These are phyloP conservation scores for Hyla sarda DNA, from an alignment of 2,113 vertebrate genomes.

Conservation along the genomic window DNA sequence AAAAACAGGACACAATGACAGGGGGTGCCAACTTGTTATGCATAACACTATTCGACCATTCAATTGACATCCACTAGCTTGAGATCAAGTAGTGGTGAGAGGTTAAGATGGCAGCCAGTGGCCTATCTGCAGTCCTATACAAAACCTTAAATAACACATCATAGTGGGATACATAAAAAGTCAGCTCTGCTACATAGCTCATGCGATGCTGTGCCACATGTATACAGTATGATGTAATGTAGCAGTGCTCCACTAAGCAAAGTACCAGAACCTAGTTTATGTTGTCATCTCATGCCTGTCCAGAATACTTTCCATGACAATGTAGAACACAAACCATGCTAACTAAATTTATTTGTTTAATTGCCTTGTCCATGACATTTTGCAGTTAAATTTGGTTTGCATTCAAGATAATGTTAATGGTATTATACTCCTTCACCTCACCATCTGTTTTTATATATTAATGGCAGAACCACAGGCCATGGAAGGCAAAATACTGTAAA, in stretches of 20 bases:
- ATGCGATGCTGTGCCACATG: too few relatives aligned
- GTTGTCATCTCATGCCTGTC: constrained; percentile 35
- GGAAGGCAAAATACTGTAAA: neutral
- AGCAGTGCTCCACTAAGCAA: neutral
- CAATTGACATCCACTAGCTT: too few relatives aligned
- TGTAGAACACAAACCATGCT: constrained; percentile 39
- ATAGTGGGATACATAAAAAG: neutral
- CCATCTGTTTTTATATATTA: constrained; percentile 42
- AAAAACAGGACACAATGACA: too few relatives aligned
- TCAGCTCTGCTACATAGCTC: neutral
- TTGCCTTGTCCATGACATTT: constrained; percentile 38
- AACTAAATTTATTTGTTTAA: constrained; percentile 44
- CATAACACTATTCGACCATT: too few relatives aligned
- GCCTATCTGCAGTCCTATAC: too few relatives aligned
- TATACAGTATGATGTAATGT: neutral
- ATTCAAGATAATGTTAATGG: constrained; percentile 30
- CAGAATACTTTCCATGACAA: constrained; percentile 33
- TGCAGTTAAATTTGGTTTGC: constrained; percentile 28
- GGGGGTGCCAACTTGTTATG: too few relatives aligned
- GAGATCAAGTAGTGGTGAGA: too few relatives aligned
- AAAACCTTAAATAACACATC: neutral
- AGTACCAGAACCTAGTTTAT: neutral
- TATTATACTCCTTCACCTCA: constrained; percentile 37
- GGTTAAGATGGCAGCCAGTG: too few relatives aligned
- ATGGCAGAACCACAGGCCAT: constrained; percentile 8